Conservation (phyloP, 2,113 vertebrate genomes). For the Probosciger aterrimus region DNA sequence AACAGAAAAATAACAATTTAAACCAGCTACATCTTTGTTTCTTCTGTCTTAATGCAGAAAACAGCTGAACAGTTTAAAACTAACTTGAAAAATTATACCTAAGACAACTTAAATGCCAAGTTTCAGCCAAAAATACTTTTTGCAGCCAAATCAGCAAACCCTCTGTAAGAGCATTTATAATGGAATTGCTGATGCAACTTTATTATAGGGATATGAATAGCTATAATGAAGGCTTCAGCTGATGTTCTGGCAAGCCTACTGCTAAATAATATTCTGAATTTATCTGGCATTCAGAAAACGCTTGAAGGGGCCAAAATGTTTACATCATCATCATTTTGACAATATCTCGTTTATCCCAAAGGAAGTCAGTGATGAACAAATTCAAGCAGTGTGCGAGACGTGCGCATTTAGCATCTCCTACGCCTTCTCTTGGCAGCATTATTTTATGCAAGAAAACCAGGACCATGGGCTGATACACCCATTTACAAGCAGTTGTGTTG, state of each 20-base stretch:
- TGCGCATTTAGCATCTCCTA: conserved; percentile 19
- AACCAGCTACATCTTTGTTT: neutral
- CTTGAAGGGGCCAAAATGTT: conserved; percentile 58
- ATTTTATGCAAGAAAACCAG: neutral
- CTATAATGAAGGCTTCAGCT: conserved; percentile 58
- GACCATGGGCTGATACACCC: neutral
- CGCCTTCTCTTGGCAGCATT: neutral
- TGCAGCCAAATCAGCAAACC: conserved; percentile 8
- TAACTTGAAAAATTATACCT: neutral
- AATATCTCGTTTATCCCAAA: conserved; percentile 33
- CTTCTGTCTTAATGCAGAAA: neutral
- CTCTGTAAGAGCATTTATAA: conserved; percentile 6
- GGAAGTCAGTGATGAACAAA: conserved; percentile 46
- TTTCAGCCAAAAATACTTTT: conserved; percentile 37
- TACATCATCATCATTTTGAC: conserved; percentile 52
- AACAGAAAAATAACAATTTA: neutral
- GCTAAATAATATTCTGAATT: conserved; percentile 40
- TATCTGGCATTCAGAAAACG: conserved; percentile 53
- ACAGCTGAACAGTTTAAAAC: conserved; percentile 26
- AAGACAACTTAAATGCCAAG: neutral
- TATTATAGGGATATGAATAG: conserved; percentile 60
- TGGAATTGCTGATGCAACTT: conserved; percentile 45
- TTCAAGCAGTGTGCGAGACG: neutral
- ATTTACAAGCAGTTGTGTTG: neutral
- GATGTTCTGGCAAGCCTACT: conserved; percentile 39